Conservation (phyloP, 2,888 invertebrate genomes). For the Blastobasis lacticolella region DNA sequence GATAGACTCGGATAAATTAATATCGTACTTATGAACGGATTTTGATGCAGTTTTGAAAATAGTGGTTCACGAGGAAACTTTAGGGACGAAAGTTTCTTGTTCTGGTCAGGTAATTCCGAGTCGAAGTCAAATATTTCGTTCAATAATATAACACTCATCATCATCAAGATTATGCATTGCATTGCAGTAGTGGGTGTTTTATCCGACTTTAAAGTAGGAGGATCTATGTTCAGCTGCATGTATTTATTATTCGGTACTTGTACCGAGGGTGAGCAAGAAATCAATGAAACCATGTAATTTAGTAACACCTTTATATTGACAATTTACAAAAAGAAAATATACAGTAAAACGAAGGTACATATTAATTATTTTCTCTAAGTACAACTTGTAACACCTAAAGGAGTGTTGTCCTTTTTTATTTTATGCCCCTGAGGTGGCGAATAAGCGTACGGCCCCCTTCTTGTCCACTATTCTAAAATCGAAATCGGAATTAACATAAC, state of each 20-base stretch:
- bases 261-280: background rate
- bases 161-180: too few species aligned
- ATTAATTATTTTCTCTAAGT: conserved; percentile 10
- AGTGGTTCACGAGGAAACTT: too few species aligned
- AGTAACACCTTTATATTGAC: conserved; percentile 31
- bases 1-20: too few species aligned
- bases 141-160: too few species aligned
- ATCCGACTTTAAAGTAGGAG: background rate
- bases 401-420: background rate
- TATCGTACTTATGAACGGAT: too few species aligned
- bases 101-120: too few species aligned
- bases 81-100: too few species aligned
- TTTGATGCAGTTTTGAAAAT: too few species aligned
- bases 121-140: too few species aligned
- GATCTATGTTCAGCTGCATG: background rate
- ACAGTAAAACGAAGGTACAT: conserved; percentile 13
- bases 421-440: too few species aligned
- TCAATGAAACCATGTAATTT: conserved; percentile 9
- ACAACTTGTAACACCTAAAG: conserved; percentile 9
- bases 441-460: conserved; percentile 1
- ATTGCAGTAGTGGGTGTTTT: background rate
- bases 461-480: background rate
- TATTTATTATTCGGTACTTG: background rate
- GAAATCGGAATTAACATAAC: background rate
- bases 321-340: conserved; percentile 33